Evolutionary conservation across 2,113 vertebrate genomes (phyloP).

Genomic region (Gavia stellata): DNA sequence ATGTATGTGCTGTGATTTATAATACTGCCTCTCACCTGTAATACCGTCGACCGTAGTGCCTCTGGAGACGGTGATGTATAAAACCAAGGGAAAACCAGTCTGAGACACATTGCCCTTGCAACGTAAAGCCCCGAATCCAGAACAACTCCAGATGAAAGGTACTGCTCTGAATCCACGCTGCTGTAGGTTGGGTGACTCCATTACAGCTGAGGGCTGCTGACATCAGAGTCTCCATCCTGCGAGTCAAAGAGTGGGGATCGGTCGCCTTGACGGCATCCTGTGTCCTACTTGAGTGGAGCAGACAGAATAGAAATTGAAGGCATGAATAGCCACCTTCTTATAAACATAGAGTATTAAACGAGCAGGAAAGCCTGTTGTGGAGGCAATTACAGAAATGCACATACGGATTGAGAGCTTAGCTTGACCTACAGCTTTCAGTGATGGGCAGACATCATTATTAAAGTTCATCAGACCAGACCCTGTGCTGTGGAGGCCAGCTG

Average conservation of each 20-base stretch:
- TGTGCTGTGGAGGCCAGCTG: neutral
- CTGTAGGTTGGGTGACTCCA: neutral
- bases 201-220: neutral
- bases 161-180: accelerated
- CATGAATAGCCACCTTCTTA: neutral
- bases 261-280: neutral
- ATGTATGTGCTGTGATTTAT: constrained; percentile 10
- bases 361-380: neutral
- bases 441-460: neutral
- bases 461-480: neutral
- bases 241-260: neutral
- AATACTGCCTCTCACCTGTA: neutral
- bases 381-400: neutral
- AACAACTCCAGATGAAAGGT: neutral
- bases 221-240: neutral
- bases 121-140: accelerated
- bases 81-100: neutral
- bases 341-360: neutral
- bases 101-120: neutral
- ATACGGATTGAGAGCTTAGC: neutral
- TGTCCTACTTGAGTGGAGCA: neutral
- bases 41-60: neutral
- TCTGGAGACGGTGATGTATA: neutral
- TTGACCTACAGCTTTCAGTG: neutral
- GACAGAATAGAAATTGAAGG: neutral